A percentile compares a stretch with the other conserved stretches of the same genome.
phyloP scores from a whole-genome alignment of 2,888 invertebrate genomes.

The Cerceris rybyensis region DNA sequence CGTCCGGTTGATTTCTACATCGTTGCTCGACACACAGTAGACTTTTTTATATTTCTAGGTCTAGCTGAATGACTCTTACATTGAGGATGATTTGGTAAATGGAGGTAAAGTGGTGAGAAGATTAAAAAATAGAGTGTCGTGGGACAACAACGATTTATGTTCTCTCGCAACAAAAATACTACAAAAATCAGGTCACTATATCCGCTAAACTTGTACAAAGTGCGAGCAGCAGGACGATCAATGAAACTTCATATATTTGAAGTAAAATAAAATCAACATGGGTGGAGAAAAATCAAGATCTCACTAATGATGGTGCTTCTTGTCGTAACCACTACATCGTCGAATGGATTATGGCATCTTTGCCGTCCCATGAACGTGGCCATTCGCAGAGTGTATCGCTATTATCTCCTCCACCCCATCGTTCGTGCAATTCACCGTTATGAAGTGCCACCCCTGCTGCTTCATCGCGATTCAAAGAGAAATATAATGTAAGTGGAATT shows the following conservation, averaged over 20 bases:
- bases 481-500: background rate
- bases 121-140: too few relatives aligned
- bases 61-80: too few relatives aligned
- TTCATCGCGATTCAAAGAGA: background rate
- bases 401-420: conserved; percentile 42
- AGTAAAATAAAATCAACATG: conserved; percentile 11
- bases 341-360: conserved; percentile 20
- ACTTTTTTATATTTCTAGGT: too few relatives aligned
- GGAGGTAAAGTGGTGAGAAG: too few relatives aligned
- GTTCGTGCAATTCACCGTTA: conserved; percentile 23
- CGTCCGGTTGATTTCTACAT: too few relatives aligned
- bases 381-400: conserved; percentile 32
- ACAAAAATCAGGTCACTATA: too few relatives aligned
- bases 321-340: conserved; percentile 15
- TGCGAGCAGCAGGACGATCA: conserved; percentile 4
- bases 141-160: too few relatives aligned
- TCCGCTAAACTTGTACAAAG: too few relatives aligned
- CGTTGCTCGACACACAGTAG: too few relatives aligned
- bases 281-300: conserved; percentile 18
- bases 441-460: conserved; percentile 9
- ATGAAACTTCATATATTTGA: conserved; percentile 24
- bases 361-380: background rate
- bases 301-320: conserved; percentile 6
- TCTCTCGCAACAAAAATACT: too few relatives aligned
- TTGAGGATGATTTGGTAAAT: too few relatives aligned